These are phyloP conservation scores for Tachuris rubrigastra DNA, from an alignment of 2,113 vertebrate species.

Conservation along the genomic window DNA sequence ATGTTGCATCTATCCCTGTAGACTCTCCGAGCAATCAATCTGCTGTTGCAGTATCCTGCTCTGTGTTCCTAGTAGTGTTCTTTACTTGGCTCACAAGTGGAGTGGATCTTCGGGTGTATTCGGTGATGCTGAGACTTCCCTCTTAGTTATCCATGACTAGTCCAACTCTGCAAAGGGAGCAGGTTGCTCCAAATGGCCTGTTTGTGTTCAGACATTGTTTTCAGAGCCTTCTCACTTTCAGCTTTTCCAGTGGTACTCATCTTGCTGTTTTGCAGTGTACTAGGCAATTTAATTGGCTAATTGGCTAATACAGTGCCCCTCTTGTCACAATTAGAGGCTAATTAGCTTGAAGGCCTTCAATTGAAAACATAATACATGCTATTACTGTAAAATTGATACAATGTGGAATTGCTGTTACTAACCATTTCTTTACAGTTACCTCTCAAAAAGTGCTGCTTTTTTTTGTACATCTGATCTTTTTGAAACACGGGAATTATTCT, in stretches of 20 bases:
- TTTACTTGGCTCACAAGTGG: conserved; percentile 69
- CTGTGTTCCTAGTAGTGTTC: conserved; percentile 74
- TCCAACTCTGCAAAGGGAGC: conserved; percentile 66
- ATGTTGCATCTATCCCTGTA: conserved; percentile 80
- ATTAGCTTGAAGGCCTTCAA: conserved; percentile 53
- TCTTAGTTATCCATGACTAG: conserved; percentile 52
- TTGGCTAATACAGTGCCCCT: conserved; percentile 49
- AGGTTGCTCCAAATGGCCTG: conserved; percentile 40
- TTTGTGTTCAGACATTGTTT: conserved; percentile 35
- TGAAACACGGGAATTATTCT: conserved; percentile 31
- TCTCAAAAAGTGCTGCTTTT: conserved; percentile 61
- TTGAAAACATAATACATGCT: conserved; percentile 33
- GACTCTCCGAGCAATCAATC: conserved; percentile 67
- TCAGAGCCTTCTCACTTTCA: conserved; percentile 72
- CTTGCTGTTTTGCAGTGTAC: conserved; percentile 42
- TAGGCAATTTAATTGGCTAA: conserved; percentile 70
- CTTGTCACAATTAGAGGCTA: conserved; percentile 62
- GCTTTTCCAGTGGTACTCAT: conserved; percentile 68
- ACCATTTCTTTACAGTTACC: conserved; percentile 75
- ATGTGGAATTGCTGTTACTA: conserved; percentile 68
- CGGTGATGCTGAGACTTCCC: conserved; percentile 43
- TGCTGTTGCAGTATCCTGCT: conserved; percentile 69
- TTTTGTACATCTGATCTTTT: conserved; percentile 57
- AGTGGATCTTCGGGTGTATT: conserved; percentile 51
- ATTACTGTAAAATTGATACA: conserved; percentile 60